Evolutionary conservation across 2,888 invertebrate species (phyloP).

Genomic region (Platycnemis pennipes): DNA sequence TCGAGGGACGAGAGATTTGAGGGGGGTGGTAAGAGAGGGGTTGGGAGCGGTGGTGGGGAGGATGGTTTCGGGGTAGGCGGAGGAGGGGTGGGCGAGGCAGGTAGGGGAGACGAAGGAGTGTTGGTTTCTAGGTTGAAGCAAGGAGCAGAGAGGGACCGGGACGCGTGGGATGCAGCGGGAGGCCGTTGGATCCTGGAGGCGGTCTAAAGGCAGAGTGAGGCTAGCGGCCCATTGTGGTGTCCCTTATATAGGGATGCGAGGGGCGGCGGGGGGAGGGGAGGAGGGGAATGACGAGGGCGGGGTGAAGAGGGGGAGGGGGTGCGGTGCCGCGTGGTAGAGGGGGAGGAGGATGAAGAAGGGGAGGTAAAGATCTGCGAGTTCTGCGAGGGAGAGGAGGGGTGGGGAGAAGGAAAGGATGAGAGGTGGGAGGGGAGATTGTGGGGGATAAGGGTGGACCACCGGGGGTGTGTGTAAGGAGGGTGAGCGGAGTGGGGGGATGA

Average conservation of each 20-base stretch:
- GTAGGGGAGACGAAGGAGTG: neutral
- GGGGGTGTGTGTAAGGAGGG: neutral
- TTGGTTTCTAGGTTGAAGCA: neutral
- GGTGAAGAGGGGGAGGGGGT: neutral
- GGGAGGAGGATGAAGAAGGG: neutral
- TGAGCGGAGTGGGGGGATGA: neutral
- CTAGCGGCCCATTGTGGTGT: slow-evolving; percentile 56
- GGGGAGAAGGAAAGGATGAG: neutral
- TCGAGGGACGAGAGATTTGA: neutral
- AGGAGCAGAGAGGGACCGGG: neutral
- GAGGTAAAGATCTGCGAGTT: slow-evolving; percentile 56
- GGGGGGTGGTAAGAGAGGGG: neutral
- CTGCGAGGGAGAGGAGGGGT: neutral
- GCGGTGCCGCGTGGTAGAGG: neutral
- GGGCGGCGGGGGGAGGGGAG: slow-evolving; percentile 28
- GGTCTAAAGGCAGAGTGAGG: slow-evolving; percentile 62
- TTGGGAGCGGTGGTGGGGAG: neutral
- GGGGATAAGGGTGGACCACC: slow-evolving; percentile 35
- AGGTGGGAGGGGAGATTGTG: neutral
- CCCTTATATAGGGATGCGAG: slow-evolving; percentile 63
- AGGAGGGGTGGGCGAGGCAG: neutral
- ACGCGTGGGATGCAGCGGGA: slow-evolving; percentile 40
- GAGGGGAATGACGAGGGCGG: neutral
- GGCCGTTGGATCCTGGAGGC: slow-evolving; percentile 49
- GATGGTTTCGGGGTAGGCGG: neutral